Evolutionary conservation across 2,113 vertebrate genomes (phyloP).

Genomic region (Malurus alboscapulatus): DNA sequence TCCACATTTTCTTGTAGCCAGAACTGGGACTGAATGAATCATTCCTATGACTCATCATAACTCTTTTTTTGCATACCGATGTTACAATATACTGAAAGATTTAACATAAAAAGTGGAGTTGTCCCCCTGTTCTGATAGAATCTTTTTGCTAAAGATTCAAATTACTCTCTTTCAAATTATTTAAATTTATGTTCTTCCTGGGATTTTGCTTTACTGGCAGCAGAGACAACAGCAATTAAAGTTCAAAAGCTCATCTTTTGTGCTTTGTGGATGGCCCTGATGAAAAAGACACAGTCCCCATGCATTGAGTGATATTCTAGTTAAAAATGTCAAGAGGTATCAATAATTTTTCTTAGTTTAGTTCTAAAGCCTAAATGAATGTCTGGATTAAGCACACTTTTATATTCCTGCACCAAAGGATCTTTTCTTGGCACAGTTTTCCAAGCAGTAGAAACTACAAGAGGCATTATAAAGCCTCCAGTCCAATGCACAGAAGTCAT

Average conservation of each 20-base stretch:
- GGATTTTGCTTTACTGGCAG: not conserved
- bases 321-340: not conserved
- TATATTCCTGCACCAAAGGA: not conserved
- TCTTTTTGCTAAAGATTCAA: not conserved
- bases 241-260: not conserved
- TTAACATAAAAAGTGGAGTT: conserved; percentile 16
- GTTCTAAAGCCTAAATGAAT: not conserved
- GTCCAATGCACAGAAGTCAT: not conserved
- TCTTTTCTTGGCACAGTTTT: not conserved
- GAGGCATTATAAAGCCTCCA: not conserved
- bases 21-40: conserved; percentile 50
- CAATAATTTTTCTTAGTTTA: not conserved
- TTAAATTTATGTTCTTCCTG: not conserved
- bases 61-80: conserved; percentile 20
- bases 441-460: not conserved
- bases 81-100: not conserved
- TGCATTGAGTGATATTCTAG: not conserved
- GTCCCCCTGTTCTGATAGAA: not conserved
- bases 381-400: not conserved
- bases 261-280: not conserved
- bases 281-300: not conserved
- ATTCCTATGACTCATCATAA: conserved; percentile 59
- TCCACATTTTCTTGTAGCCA: conserved; percentile 32
- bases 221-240: not conserved
- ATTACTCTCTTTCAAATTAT: not conserved